Evolutionary conservation across 23 tunicate species (phyloP), one percentile per base, ranked within the genome.

Genomic region (Ascidia mentula): DNA sequence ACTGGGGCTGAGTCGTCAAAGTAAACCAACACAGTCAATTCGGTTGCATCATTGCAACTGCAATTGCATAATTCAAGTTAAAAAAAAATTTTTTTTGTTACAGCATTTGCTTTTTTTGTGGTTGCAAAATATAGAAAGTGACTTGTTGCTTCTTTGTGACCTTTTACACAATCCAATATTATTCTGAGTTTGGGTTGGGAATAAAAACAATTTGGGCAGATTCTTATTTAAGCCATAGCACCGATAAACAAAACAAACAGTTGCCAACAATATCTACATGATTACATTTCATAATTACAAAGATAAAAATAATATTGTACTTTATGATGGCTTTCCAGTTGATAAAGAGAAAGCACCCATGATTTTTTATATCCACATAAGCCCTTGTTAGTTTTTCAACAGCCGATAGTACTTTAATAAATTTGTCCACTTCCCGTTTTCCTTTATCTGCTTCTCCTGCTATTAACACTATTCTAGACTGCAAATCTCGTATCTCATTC

Each of bases 361-460:
- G 37, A 31, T 1, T 20, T 38, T 75, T 84, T 38, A 84, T 32
- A 59, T 75, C 31, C 12, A 84, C 76, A 40, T 75, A 84, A 30
- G 81, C 87, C 60, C 76, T 84, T 5, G 87, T 42, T 17, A 84
- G 71, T 36, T 39, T 84, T 38, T 84, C 87, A 22, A 76, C 81
- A 36, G 20, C 36, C 32, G 87, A 76, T 9, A 83, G 75, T 0
- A 83, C 69, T 1, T 60, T 39, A 60, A 40, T 83, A 40, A 83
- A 83, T 33, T 31, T 37, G 34, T 31, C 65, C 7, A 83, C 81
- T 33, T 83, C 87, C 31, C 76, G 71, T 38, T 75, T 75, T 18
- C 74, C 74, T 32, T 37, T 79, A 12, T 86, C 90, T 33, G 80
- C 80, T 53, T 86, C 90, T 18, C 90, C 90, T 74, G 90, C 90